phyloP scores from a whole-genome alignment of 2,888 invertebrate species.

The Enchytraeus crypticus region DNA sequence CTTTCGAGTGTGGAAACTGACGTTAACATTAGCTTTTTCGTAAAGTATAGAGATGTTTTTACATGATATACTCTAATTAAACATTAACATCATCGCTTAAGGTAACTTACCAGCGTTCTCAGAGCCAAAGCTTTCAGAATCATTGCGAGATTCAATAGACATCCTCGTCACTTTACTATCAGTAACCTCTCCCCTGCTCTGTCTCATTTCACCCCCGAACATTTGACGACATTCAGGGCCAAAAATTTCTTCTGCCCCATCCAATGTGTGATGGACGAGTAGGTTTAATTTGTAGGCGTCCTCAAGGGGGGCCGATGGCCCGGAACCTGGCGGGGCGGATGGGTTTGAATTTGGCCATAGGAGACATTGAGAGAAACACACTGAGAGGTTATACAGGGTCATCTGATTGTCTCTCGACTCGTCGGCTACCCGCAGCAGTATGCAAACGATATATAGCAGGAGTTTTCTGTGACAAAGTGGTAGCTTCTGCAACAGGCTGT shows the following conservation, averaged over 20 bases:
- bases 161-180: too few species aligned
- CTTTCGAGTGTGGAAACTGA: too few species aligned
- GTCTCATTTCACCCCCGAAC: background rate
- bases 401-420: background rate
- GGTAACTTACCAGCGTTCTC: too few species aligned
- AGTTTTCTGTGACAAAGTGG: background rate
- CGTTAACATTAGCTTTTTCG: too few species aligned
- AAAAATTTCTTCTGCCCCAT: background rate
- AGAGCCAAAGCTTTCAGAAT: too few species aligned
- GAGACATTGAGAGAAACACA: constrained; percentile 5
- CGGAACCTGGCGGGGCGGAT: background rate
- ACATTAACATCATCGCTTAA: too few species aligned
- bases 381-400: constrained; percentile 3
- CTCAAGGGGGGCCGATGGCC: background rate
- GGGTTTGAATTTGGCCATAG: background rate
- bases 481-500: constrained; percentile 1
- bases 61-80: too few species aligned
- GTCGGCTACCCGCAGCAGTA: background rate
- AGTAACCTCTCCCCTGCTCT: background rate
- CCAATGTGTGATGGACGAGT: background rate
- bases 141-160: too few species aligned
- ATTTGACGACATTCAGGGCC: background rate
- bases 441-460: constrained; percentile 7
- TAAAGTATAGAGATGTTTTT: too few species aligned
- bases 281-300: background rate